Evolutionary conservation across 2,113 vertebrate genomes (phyloP).

Genomic region (Sorex fumeus): DNA sequence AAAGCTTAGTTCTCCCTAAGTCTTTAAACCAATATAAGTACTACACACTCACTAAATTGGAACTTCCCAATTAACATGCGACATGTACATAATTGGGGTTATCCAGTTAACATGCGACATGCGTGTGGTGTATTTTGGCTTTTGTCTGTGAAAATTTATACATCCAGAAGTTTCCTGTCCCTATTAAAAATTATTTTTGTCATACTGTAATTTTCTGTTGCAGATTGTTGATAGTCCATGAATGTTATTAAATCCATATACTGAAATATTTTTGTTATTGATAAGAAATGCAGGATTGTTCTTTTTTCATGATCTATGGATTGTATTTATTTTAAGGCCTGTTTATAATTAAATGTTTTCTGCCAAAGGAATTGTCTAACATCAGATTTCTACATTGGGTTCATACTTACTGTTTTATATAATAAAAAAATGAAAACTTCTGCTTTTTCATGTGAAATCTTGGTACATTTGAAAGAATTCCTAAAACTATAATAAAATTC

Average conservation of each 20-base stretch:
- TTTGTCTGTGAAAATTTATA: constrained; percentile 88
- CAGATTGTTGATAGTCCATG: constrained; percentile 87
- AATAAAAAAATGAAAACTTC: constrained; percentile 80
- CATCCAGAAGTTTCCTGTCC: constrained; percentile 76
- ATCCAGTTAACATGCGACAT: constrained; percentile 71
- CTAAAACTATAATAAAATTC: constrained; percentile 66
- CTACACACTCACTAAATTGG: constrained; percentile 30
- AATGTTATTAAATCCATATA: constrained; percentile 81
- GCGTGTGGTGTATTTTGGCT: constrained; percentile 88
- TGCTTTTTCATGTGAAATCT: constrained; percentile 82
- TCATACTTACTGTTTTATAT: constrained; percentile 87
- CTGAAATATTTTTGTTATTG: constrained; percentile 80
- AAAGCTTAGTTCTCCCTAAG: constrained; percentile 65
- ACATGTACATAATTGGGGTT: constrained; percentile 61
- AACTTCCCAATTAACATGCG: constrained; percentile 43
- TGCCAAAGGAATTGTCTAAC: constrained; percentile 88
- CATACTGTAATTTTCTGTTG: constrained; percentile 71
- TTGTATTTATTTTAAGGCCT: constrained; percentile 90
- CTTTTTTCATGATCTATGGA: constrained; percentile 81
- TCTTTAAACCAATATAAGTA: constrained; percentile 79
- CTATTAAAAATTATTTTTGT: constrained; percentile 86
- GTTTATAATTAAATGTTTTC: constrained; percentile 88
- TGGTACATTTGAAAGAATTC: constrained; percentile 68
- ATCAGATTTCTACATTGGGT: constrained; percentile 84
- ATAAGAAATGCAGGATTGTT: constrained; percentile 78